Base-by-base conservation (phyloP, 37 sponge, comb jelly and placozoan species). In the Hexactinellida sp. region DNA sequence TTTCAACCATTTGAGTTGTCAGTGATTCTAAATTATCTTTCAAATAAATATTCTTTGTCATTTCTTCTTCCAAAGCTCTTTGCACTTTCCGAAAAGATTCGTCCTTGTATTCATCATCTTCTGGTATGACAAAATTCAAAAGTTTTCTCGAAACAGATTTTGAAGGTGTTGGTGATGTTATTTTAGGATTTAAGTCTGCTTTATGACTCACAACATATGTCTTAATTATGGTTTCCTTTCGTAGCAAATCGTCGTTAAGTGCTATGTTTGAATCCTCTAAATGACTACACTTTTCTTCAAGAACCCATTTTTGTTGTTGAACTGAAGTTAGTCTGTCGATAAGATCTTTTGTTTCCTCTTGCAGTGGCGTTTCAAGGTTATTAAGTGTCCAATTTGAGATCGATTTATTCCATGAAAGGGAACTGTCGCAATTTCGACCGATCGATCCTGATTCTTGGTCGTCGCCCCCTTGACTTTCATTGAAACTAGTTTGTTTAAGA, bases 61-160 rank as follows among this genome's bases (percentile, higher is more conserved):
- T 63, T 28, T 63, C 76, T 63, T 63, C 76, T 28, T 63, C 76
- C 3, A 63, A 23, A 23, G 76, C 76, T 28, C 76, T 63, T 63
- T 63, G 76, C 3, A 63, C 76, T 63, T 63, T 63, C 25, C 76
- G 21, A 23, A 63, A 63, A 7, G 76, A 63, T 63, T 63, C 76
- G 30, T 63, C 76, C 13, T 63, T 63, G 76, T 25, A 63, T 28
- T 63, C 76, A 23, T 63, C 76, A 7, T 63, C 76, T n/a, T 63
- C 76, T 23, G 76, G 76, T 25, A 63, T 63, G 3, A 63, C 76
- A 1, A 63, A 63, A 63, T n/a, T 63, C 30, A 63, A n/a, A 25
- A 63, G 76, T 63, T 63, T 63, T n/a, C 76, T 63, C 5, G 76
- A 63, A 23, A 63, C 76, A 63, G 76, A 63, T 63, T 63, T 63